Evolutionary conservation across 2,888 invertebrate genomes (phyloP), one percentile per base, ranked within the genome.

Genomic region (Philhelius pedissequus): DNA sequence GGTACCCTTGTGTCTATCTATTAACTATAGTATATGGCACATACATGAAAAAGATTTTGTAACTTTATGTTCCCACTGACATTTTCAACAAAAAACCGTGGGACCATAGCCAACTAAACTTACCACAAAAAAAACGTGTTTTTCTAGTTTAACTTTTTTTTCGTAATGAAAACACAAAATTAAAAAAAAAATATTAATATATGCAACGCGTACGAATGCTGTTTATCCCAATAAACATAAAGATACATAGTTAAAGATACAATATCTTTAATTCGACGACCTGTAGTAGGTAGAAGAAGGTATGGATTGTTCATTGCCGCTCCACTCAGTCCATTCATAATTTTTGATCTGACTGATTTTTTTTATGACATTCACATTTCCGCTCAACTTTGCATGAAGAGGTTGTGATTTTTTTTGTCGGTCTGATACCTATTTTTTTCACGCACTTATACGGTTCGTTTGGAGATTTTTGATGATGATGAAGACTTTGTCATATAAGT

Each of bases 21-120:
- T 22, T 43, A 30, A 69, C 45, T 73, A 11, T 20, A 7, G 9
- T 68, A 40, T 64, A 30, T 75, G 18, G 40, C 27, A 4, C 4
- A 35, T 62, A 69, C 7, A 32, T 54, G 27, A 43, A 43, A 68
- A 68, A 70, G 20, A 76, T 81, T 81, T 70, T 56, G 76, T 76
- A 81, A 81, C 60, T 66, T 30, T 45, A 43, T 81, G 50, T 81
- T 81, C 81, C 81, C 81, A 81, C 76, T 81, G 76, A 54, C 76
- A 76, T 81, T 81, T 81, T 15, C 40, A 62, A 30, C 43, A 62
- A 58, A 76, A 58, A 58, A 76, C 81, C 76, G 81, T 81, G 81
- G 81, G 81, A 81, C 40, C 58, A 60, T 38, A 69, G 54, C 40
- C 15, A 66, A 66, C 71, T 54, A 20, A 64, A 48, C 48, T 48